Evolutionary conservation across 2,888 invertebrate genomes (phyloP).

Genomic region (Stenodema calcarata): DNA sequence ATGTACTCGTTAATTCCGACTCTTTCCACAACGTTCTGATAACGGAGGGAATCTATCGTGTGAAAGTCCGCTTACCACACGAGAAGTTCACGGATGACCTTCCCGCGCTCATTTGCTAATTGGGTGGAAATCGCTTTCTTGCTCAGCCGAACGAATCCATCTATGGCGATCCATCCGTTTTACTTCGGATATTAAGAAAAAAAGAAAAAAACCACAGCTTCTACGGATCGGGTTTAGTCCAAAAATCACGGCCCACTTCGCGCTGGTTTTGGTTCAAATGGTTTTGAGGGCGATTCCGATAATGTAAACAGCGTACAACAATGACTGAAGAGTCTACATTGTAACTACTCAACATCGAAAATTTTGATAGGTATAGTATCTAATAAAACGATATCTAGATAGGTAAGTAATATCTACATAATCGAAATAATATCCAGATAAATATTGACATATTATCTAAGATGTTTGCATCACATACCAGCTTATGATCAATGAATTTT

Average conservation of each 20-base stretch:
- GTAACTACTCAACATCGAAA: too few species aligned
- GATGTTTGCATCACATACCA: background rate
- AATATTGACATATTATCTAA: too few species aligned
- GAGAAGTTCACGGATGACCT: constrained; percentile 24
- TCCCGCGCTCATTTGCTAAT: constrained; percentile 24
- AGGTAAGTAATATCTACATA: too few species aligned
- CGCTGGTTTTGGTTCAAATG: background rate
- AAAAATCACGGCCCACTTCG: background rate
- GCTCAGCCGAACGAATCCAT: background rate
- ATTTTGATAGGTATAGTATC: too few species aligned
- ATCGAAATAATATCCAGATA: too few species aligned
- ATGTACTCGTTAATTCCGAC: too few species aligned
- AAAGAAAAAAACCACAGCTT: too few species aligned
- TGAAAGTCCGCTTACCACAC: background rate
- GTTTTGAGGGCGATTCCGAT: background rate
- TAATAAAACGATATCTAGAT: too few species aligned
- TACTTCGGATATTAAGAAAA: background rate
- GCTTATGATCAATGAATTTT: too few species aligned
- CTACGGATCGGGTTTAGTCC: background rate
- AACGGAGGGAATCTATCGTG: background rate
- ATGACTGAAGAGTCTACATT: too few species aligned
- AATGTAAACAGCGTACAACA: background rate
- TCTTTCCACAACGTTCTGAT: too few species aligned
- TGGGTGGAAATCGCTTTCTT: constrained; percentile 22
- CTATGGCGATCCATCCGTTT: background rate